Conservation (phyloP, 2,113 vertebrate species). For the Caranx melampygus region DNA sequence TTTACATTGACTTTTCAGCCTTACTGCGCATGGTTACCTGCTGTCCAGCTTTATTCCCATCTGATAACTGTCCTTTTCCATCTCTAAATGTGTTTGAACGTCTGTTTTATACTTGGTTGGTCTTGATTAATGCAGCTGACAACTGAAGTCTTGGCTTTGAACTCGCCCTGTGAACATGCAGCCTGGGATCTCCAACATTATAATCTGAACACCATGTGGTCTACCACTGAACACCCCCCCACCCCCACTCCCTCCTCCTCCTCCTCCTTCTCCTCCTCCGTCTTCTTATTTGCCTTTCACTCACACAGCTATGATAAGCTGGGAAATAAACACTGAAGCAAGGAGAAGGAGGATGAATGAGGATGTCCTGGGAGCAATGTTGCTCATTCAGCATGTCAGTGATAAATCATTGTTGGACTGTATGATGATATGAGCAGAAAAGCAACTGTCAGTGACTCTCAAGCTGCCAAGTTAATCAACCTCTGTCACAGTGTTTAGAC, state of each 20-base stretch:
- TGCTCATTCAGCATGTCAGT: constrained; percentile 39
- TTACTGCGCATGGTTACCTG: neutral
- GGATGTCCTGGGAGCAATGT: constrained; percentile 17
- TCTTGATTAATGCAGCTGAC: constrained; percentile 33
- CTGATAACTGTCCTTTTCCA: constrained; percentile 19
- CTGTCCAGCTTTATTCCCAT: constrained; percentile 3
- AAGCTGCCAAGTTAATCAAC: constrained; percentile 9
- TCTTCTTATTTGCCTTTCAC: constrained; percentile 33
- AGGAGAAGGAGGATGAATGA: constrained; percentile 32
- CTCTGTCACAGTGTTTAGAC: neutral
- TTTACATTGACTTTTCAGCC: neutral
- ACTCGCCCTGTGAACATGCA: constrained; percentile 47
- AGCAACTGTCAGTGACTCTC: neutral
- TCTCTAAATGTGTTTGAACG: constrained; percentile 1
- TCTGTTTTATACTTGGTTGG: constrained; percentile 8
- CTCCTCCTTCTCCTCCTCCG: too few relatives aligned
- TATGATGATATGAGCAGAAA: neutral
- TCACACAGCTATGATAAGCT: constrained; percentile 37
- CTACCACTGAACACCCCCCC: neutral
- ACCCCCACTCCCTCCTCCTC: too few relatives aligned
- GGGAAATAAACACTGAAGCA: constrained; percentile 25
- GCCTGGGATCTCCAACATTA: constrained; percentile 28
- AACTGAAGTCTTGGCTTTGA: constrained; percentile 53
- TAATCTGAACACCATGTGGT: constrained; percentile 47
- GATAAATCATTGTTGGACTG: constrained; percentile 1